These are phyloP conservation scores for Malurus elegans DNA, from an alignment of 2,113 vertebrate genomes.

Conservation along the genomic window DNA sequence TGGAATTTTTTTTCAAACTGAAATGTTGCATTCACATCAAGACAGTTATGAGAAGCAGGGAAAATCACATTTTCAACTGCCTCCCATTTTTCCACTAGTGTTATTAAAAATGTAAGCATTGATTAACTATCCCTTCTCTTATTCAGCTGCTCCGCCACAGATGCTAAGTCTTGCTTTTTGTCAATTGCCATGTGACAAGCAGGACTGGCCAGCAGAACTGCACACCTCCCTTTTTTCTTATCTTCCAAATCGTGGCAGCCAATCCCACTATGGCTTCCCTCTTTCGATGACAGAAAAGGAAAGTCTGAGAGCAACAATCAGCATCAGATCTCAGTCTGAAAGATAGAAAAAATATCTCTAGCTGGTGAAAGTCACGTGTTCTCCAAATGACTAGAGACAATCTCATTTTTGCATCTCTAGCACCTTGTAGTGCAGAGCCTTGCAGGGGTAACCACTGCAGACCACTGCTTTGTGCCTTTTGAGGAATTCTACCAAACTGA, in stretches of 20 bases:
- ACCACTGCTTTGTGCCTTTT: not conserved
- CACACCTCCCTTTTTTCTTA: not conserved
- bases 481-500: not conserved
- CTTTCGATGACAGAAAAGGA: not conserved
- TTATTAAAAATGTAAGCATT: not conserved
- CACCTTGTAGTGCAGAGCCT: not conserved
- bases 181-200: fast-evolving
- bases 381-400: not conserved
- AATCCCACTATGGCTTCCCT: not conserved
- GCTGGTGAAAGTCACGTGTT: fast-evolving
- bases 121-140: not conserved
- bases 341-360: not conserved
- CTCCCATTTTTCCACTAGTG: not conserved
- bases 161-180: not conserved
- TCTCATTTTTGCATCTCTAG: not conserved
- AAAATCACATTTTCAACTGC: not conserved
- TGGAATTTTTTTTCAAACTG: not conserved
- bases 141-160: not conserved
- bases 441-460: not conserved
- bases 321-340: not conserved
- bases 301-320: not conserved
- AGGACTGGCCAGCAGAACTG: not conserved
- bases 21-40: not conserved
- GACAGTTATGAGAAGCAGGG: not conserved
- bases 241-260: not conserved